These are phyloP conservation scores for Archaeoteleia sp. DNA, from an alignment of 2,888 invertebrate genomes.

Conservation along the genomic window DNA sequence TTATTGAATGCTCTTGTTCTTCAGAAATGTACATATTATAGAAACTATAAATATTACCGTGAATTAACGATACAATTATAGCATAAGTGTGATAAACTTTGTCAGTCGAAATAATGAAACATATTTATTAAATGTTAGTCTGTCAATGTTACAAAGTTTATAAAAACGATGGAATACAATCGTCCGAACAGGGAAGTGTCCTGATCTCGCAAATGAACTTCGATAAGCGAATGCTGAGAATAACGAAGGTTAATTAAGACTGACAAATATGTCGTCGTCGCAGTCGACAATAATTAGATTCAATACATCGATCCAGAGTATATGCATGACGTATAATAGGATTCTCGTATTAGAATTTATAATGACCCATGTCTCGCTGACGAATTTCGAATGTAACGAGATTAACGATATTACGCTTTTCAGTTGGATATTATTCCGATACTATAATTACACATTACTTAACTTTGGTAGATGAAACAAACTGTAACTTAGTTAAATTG, in stretches of 20 bases:
- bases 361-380: slow-evolving; percentile 25
- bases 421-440: slow-evolving; percentile 1
- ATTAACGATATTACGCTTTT: slow-evolving; percentile 19
- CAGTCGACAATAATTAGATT: slow-evolving; percentile 23
- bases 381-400: slow-evolving; percentile 27
- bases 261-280: slow-evolving; percentile 21
- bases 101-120: no score
- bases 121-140: no score
- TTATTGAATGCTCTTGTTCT: no score
- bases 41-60: no score
- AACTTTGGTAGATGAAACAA: no score
- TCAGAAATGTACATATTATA: no score
- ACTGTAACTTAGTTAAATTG: no score
- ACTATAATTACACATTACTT: slow-evolving; percentile 11
- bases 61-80: no score
- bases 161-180: no score
- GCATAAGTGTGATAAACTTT: no score
- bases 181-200: neutral
- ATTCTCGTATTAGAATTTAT: slow-evolving; percentile 35
- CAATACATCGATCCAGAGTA: slow-evolving; percentile 19
- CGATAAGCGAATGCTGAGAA: slow-evolving; percentile 8
- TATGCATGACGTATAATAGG: slow-evolving; percentile 24
- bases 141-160: no score
- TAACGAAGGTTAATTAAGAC: slow-evolving; percentile 26
- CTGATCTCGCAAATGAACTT: neutral